These are phyloP conservation scores for Drosophila siamana DNA, from an alignment of 2,888 invertebrate species.

Conservation along the genomic window DNA sequence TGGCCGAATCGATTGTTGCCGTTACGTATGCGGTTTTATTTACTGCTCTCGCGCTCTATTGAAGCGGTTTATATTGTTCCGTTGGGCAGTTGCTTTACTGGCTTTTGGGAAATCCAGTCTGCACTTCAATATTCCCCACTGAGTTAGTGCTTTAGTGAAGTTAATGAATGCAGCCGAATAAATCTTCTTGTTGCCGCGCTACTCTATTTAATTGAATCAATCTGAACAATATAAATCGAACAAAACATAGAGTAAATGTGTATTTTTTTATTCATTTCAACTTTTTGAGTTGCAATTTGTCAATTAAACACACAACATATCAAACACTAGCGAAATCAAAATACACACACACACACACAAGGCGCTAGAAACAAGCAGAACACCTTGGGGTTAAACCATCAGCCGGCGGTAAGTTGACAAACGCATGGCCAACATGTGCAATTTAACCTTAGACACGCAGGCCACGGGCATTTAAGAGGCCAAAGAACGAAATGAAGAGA, in stretches of 20 bases:
- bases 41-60: conserved; percentile 50
- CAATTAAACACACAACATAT: conserved; percentile 37
- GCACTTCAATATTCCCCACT: conserved; percentile 42
- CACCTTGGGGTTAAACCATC: conserved; percentile 63
- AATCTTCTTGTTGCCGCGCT: not conserved
- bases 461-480: conserved; percentile 8
- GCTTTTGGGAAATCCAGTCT: conserved; percentile 36
- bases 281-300: conserved; percentile 10
- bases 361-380: conserved; percentile 17
- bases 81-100: conserved; percentile 36
- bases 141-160: conserved; percentile 23
- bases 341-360: conserved; percentile 28
- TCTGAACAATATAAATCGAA: too few species aligned
- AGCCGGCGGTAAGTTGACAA: conserved; percentile 40
- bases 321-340: conserved; percentile 30
- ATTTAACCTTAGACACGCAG: conserved; percentile 69
- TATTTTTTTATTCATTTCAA: not conserved
- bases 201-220: not conserved
- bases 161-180: conserved; percentile 11
- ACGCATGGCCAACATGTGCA: conserved; percentile 68
- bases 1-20: conserved; percentile 58
- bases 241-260: too few species aligned
- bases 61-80: conserved; percentile 65
- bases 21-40: conserved; percentile 61
- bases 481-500: not conserved